Evolutionary conservation across 2,888 invertebrate genomes (phyloP).

Genomic region (Rhagium mordax): DNA sequence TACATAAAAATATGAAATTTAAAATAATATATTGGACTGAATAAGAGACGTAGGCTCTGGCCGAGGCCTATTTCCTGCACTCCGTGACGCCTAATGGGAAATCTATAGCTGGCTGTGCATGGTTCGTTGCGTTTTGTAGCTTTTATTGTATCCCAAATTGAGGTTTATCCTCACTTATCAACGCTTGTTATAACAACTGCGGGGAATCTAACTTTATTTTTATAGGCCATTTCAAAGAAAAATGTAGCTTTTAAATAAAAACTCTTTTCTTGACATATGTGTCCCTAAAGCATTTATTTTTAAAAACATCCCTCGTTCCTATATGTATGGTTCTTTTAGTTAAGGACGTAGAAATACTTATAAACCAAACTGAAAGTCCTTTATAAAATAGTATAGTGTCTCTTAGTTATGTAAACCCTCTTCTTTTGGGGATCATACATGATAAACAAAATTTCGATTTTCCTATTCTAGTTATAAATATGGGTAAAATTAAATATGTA

Average conservation of each 20-base stretch:
- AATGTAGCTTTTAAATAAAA: conserved; percentile 17
- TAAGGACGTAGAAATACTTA: too few relatives aligned
- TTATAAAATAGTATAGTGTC: too few relatives aligned
- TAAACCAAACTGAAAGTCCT: too few relatives aligned
- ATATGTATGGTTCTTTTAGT: too few relatives aligned
- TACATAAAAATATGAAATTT: conserved; percentile 21
- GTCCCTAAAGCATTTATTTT: neutral
- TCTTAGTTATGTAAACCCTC: too few relatives aligned
- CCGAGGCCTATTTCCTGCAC: conserved; percentile 59
- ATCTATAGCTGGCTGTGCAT: conserved; percentile 62
- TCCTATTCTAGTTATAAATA: too few relatives aligned
- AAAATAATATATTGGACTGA: neutral
- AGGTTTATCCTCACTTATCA: conserved; percentile 52
- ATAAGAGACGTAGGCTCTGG: conserved; percentile 26
- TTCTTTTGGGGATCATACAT: too few relatives aligned
- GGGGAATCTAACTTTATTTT: conserved; percentile 12
- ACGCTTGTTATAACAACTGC: conserved; percentile 35
- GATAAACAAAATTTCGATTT: too few relatives aligned
- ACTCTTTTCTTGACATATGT: neutral
- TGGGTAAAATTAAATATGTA: too few relatives aligned
- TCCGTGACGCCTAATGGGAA: conserved; percentile 62
- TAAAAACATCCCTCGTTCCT: neutral
- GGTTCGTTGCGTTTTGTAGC: conserved; percentile 61
- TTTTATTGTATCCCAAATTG: conserved; percentile 61
- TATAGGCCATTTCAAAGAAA: conserved; percentile 15